Evolutionary conservation across 1,140 invertebrate genomes (phyloP), one percentile per base, ranked within the genome.

Genomic region (Pomacea maculata): DNA sequence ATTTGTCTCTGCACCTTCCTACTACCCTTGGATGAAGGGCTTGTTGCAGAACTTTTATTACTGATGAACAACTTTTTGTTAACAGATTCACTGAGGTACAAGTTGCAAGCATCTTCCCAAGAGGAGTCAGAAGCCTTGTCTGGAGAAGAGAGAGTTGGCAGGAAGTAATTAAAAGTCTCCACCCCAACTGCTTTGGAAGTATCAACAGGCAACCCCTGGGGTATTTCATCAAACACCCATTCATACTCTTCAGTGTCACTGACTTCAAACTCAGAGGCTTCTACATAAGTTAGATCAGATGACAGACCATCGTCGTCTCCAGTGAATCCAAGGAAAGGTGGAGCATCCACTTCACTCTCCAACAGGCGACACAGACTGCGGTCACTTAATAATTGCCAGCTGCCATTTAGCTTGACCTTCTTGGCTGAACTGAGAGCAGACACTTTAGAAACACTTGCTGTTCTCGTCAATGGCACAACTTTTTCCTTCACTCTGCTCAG

Each of bases 21-120:
- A 52, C 54, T 25, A 34, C 15, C n/a, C 3, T 65, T 7, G 29
- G 54, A 9, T n/a, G 29, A 14, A 11, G 45, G 21, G 54, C 29
- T 14, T 3, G 0, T 14, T 61, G 57, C 57, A 61, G 57, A 9
- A 11, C 57, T 61, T 61, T 61, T 61, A 11, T 17, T 61, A 61
- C 11, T 14, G 57, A 8, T 61, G 15, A 61, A 61, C 57, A 68
- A 15, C n/a, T 67, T 61, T n/a, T 80, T 75, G 21, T 77, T 29
- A 1, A 83, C 57, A 1, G 78, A 67, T 12, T 45, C 79, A 25
- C 63, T 80, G 57, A 84, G 57, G 54, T 80, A 84, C 19, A 61
- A 29, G 7, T 84, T 81, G 80, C 83, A 84, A 17, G 79, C 73
- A 63, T 84, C 81, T 21, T 61, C 80, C 83, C 83, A 84, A 0